Evolutionary conservation across 2,113 vertebrate species (phyloP), one percentile per base, ranked within the genome.

Genomic region (Atherinomorus stipes): DNA sequence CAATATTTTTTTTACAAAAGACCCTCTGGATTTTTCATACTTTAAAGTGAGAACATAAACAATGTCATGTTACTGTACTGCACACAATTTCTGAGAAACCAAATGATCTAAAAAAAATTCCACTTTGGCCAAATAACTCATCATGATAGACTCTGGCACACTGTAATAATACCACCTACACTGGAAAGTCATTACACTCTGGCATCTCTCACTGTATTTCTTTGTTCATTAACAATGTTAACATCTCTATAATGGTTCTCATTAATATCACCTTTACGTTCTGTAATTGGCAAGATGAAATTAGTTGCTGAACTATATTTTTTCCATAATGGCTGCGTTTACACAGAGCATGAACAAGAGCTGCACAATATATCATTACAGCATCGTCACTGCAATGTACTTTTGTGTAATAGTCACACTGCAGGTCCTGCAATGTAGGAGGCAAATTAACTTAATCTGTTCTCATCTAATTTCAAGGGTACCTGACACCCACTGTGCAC

Each of bases 161-260:
- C 13, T 44, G 8, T 19, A 26, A 28, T 13, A 54, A 38, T 26
- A 54, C 42, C 6, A n/a, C 37, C 18, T 67, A 28, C 21, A 21
- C 11, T 45, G 40, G 51, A 67, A 50, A 45, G 22, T 62, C 40
- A 60, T 60, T 45, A 45, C 40, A 62, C 37, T 45, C 15, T 4
- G 8, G 16, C 31, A 40, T 21, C 52, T 25, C 21, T 19, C 12
- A 51, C 28, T 64, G 28, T 8, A 37, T 28, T 53, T 11, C 5
- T 19, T 5, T n/a, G 15, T 25, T 9, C 11, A 67, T 19, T 15
- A 56, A 11, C n/a, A 42, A 44, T 22, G 13, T 40, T 7, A 54
- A 54, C 3, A 31, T 34, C 11, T 16, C 44, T 50, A 7, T 38
- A 22, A 37, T 7, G 31, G 0, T 40, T 74, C 40, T 56, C 15